phyloP scores from a whole-genome alignment of 2,888 invertebrate species.

The Eupithecia abbreviata region DNA sequence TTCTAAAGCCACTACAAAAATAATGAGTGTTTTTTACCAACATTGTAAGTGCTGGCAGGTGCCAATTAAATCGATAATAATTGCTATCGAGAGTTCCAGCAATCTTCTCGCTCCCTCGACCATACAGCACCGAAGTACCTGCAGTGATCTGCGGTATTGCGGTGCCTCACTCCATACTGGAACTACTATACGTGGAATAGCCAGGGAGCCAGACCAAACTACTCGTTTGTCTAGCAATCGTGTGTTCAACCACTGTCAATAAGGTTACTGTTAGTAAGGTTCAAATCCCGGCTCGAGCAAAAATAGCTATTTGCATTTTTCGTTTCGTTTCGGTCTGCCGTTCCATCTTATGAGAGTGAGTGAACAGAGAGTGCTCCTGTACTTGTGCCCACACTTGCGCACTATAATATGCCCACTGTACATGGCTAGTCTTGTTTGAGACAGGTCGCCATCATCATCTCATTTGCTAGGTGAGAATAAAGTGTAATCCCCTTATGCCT shows the following conservation, averaged over 20 bases:
- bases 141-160: neutral
- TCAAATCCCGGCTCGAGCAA: too few relatives aligned
- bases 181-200: neutral
- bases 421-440: neutral
- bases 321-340: too few relatives aligned
- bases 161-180: neutral
- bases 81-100: conserved; percentile 29
- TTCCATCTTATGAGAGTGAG: neutral
- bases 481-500: neutral
- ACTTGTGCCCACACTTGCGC: neutral
- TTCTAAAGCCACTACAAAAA: neutral
- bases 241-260: too few relatives aligned
- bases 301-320: too few relatives aligned
- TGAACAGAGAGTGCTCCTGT: neutral
- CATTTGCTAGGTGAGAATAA: neutral
- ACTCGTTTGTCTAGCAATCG: too few relatives aligned
- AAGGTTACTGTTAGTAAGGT: too few relatives aligned
- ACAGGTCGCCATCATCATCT: neutral
- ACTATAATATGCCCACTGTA: neutral
- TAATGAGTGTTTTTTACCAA: conserved; percentile 8
- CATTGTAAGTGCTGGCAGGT: conserved; percentile 2
- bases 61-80: conserved; percentile 31
- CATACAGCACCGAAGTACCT: neutral
- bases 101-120: conserved; percentile 20
- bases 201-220: neutral